Base-by-base conservation (phyloP, 2,797 vertebrate species). In the Oophaga sylvatica region DNA sequence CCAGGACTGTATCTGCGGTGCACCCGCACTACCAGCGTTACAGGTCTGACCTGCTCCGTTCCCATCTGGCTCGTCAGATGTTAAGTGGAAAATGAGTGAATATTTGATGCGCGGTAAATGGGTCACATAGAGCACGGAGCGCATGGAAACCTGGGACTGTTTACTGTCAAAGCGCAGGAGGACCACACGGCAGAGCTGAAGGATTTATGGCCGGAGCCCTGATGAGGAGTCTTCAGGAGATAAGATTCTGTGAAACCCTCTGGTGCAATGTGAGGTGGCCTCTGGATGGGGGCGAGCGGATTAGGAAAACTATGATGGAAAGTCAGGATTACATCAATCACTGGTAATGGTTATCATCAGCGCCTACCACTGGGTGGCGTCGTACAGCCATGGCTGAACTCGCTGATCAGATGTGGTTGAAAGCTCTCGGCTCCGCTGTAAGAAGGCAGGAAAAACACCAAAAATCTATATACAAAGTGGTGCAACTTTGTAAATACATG, bases 231-330 rank as follows among this genome's bases (percentile, higher is more conserved):
- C 26, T 29, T 20, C 35, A 41, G 15, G 41, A 83, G 70, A 87
- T 87, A 82, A 87, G 78, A 7, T 79, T 86, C 76, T 70, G 76
- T 35, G 84, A 86, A 86, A 16, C 29, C 31, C 10, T 48, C 6
- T 41, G 77, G 17, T 81, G 79, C 20, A 81, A 63, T 81, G 57
- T 16, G 57, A 45, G 12, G 70, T 65, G 45, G 63, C 41, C 80
- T 53, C 80, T 67, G 80, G 53, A 1, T 41, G 68, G 20, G 83
- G 73, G 75, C 62, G 5, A 79, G 48, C 26, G 29, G 56, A 31
- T 65, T 26, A 35, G 45, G n/a, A 56, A 67, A 35, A 56, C 35
- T 19, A 57, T 35, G 19, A 75, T 48, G 41, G n/a, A 75, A 13
- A 70, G 22, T 9, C 45, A 57, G 2, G 48, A 19, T 57, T 6